Evolutionary conservation across 1,140 invertebrate species (phyloP).

Genomic region (Condylostylus longicornis): DNA sequence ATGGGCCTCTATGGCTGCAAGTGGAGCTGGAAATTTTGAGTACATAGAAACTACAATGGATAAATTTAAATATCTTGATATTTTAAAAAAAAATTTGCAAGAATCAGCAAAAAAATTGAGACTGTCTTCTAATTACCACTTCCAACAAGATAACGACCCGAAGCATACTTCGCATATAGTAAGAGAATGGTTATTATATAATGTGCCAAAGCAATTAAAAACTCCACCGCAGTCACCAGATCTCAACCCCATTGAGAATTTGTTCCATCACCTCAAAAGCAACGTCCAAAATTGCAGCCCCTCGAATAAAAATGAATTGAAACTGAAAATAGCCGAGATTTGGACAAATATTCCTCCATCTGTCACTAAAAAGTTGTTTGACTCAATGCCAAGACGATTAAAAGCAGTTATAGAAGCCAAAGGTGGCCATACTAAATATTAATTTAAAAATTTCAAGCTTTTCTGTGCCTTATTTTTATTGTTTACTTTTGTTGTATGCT

Average conservation of each 20-base stretch:
- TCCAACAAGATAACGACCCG: conserved; percentile 9
- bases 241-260: conserved; percentile 12
- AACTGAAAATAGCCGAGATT: conserved; percentile 7
- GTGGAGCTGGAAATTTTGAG: conserved; percentile 15
- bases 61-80: conserved; percentile 7
- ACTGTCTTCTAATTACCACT: background rate
- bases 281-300: background rate
- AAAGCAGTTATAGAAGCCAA: conserved; percentile 14
- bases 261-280: conserved; percentile 13
- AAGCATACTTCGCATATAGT: conserved; percentile 19
- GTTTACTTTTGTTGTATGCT: too few species aligned
- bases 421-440: conserved; percentile 16
- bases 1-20: conserved; percentile 22
- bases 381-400: conserved; percentile 13
- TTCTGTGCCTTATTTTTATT: too few species aligned
- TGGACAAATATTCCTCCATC: conserved; percentile 12
- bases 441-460: too few species aligned
- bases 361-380: conserved; percentile 10
- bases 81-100: conserved; percentile 13
- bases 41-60: conserved; percentile 15
- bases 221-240: conserved; percentile 17
- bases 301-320: conserved; percentile 1
- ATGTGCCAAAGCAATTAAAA: conserved; percentile 9
- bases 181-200: conserved; percentile 14
- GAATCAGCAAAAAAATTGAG: conserved; percentile 10